phyloP scores from a whole-genome alignment of 2,113 vertebrate species.

The Nesoenas mayeri region DNA sequence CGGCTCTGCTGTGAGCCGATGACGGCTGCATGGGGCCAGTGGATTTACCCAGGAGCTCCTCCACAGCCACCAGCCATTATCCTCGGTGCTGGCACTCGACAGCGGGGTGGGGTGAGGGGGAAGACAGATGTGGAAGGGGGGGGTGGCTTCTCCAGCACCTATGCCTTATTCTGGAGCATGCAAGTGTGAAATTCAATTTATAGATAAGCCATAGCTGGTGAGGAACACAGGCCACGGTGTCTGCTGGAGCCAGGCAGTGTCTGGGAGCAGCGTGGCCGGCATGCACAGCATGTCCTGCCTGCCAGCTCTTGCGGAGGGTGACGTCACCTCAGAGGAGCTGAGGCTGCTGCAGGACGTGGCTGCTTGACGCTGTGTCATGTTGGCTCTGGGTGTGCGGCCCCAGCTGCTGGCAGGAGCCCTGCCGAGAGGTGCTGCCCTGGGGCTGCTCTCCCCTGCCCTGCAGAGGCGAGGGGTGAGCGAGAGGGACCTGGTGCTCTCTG shows the following conservation, averaged over 20 bases:
- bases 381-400: neutral
- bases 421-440: neutral
- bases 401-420: neutral
- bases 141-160: neutral
- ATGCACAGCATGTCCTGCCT: conserved; percentile 32
- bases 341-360: conserved; percentile 44
- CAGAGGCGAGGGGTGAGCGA: accelerated
- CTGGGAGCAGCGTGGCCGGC: neutral
- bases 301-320: conserved; percentile 37
- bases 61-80: neutral
- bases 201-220: neutral
- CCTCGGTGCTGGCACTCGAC: accelerated
- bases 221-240: neutral
- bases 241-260: neutral
- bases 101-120: neutral
- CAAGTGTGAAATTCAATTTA: conserved; percentile 6
- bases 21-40: accelerated
- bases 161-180: neutral
- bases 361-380: conserved; percentile 7
- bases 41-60: neutral
- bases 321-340: conserved; percentile 24
- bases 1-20: accelerated
- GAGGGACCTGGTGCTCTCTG: neutral
- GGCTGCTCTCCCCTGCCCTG: neutral
- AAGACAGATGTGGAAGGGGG: neutral